Base-by-base conservation (phyloP, 2,113 vertebrate species). In the Elephas maximus region DNA sequence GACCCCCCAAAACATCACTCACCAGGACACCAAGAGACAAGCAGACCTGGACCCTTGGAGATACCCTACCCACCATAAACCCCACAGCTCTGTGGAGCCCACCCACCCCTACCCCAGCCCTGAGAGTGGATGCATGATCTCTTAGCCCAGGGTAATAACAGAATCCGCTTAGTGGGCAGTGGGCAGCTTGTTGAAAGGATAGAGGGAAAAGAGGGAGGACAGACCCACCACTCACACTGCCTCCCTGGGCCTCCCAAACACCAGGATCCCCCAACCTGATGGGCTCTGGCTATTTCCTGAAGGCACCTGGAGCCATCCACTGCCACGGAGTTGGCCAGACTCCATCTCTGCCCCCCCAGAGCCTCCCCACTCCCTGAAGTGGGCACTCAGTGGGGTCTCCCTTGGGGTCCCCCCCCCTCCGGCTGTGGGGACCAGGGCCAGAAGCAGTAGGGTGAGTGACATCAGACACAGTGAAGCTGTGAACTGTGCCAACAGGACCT, bases 141-240 rank as follows among this genome's bases (percentile, higher is more conserved):
- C 71, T 41, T 76, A 51, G 28, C 1, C 0, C 0, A 0, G 45
- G 88, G 67, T 86, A 89, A 95, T 65, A 73, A 96, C 5, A 94
- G 91, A 88, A 82, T 23, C 94, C 93, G 97, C 93, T 96, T 92
- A 94, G 93, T 15, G 37, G 73, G 37, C 37, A 41, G n/a, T 5
- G 4, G 69, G 17, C 33, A 62, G n/a, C 48, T 48, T 48, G 48
- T 57, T 23, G 3, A 12, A 81, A 90, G 87, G 96, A 51, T 84
- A 15, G 69, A 88, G 65, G 57, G 33, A 62, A 30, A 60, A 44
- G 74, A 81, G 45, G 53, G 51, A 67, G 44, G 45, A 57, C 74
- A 37, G 53, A 10, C 28, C 73, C 7, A 0, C 79, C 9, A 83
- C 79, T 65, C 69, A 73, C 91, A 67, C 44, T 12, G 4, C 2